phyloP scores from a whole-genome alignment of 1,140 invertebrate species.

The Drosophila nannoptera region DNA sequence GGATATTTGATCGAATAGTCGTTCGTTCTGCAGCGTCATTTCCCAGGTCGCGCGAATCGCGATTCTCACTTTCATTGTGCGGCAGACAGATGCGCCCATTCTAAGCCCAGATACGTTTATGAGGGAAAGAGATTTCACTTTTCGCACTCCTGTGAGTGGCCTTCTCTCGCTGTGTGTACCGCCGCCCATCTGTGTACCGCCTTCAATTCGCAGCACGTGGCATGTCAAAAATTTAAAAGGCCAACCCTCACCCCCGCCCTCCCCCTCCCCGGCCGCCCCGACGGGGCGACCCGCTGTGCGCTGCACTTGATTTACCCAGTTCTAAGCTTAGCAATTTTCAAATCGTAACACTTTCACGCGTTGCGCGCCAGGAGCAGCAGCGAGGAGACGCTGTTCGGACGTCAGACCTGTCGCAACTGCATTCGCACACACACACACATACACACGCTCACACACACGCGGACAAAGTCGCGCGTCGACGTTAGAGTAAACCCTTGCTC shows the following conservation, averaged over 20 bases:
- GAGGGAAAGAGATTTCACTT: no score
- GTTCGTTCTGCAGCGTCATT: no score
- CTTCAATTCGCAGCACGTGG: constrained; percentile 36
- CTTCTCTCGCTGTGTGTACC: background rate
- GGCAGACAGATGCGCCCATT: no score
- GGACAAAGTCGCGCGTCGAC: constrained; percentile 34
- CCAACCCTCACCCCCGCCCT: background rate
- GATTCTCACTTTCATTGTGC: no score
- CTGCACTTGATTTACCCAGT: constrained; percentile 68
- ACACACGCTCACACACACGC: constrained; percentile 6
- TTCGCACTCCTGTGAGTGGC: background rate
- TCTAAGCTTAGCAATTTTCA: constrained; percentile 67
- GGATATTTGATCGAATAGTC: no score
- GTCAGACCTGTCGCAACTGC: constrained; percentile 58
- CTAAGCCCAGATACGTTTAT: no score
- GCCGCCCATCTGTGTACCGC: background rate
- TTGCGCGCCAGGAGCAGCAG: constrained; percentile 53
- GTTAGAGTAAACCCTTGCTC: constrained; percentile 43
- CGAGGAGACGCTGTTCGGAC: constrained; percentile 31
- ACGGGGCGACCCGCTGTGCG: background rate
- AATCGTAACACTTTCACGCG: constrained; percentile 75
- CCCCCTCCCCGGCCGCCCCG: background rate
- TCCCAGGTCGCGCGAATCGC: no score
- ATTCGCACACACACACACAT: constrained; percentile 17
- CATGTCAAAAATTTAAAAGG: constrained; percentile 34